Base-by-base conservation (phyloP, 1,140 invertebrate species). In the Ooceraea biroi region DNA sequence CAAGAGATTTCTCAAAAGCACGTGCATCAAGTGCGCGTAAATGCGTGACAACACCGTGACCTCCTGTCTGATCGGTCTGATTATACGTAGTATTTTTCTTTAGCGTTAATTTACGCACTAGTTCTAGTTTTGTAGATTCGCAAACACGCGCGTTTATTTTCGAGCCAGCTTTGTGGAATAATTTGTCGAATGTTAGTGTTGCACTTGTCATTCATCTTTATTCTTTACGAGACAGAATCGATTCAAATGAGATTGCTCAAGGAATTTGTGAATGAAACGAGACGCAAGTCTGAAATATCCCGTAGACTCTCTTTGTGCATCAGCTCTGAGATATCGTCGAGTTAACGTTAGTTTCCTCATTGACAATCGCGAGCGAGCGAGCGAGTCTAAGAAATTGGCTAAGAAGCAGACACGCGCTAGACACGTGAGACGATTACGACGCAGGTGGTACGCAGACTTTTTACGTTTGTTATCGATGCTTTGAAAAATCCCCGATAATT, bases 401-500 rank as follows among this genome's bases (percentile, higher is more conserved):
- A 14, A 41, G 10, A 19, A 58, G 27, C 5, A 60, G 68, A 82
- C 68, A 73, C 55, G 78, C 55, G 68, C n/a, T 50, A 82, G 44
- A 48, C 55, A 74, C 78, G 78, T 74, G 69, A 48, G 60, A 19
- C 17, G 36, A 69, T 44, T 50, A 27, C 11, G 30, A 22, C 50
- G 22, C 48, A 25, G 22, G 19, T 44, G 22, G 11, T 77, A 60
- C 0, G 41, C 36, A 7, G 7, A 7, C n/a, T n/a, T n/a, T n/a
- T n/a, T n/a, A n/a, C 17, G 17, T 7, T 22, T 25, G 27, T 1
- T 22, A 41, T 57, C 48, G 19, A 19, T 14, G 27, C 19, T 19
- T 68, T 5, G 36, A 57, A n/a, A 80, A 80, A 46, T 71, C 17
- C 2, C 5, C 11, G 76, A n/a, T 69, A 78, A 69, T 69, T 57